phyloP scores from a whole-genome alignment of 2,797 vertebrate species.

The Melanotaenia nigrans region DNA sequence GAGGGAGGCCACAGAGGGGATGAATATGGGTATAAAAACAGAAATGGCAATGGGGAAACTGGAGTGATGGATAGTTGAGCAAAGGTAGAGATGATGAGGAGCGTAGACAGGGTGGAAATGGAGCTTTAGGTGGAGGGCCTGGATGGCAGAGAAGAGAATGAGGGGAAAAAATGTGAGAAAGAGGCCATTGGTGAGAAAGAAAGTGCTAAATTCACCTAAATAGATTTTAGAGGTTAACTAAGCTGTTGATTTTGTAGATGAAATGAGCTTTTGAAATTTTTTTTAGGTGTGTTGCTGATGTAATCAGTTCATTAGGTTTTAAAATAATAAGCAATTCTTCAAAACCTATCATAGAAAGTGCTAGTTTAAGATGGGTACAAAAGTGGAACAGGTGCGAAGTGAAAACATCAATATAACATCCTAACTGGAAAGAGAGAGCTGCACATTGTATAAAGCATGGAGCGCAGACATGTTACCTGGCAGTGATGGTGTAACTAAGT shows the following conservation, averaged over 20 bases:
- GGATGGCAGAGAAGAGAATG: neutral
- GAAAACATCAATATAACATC: conserved; percentile 7
- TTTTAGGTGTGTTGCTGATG: conserved; percentile 5
- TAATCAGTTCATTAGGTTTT: neutral
- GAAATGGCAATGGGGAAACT: conserved; percentile 40
- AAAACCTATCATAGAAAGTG: conserved; percentile 1
- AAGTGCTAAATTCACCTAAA: neutral
- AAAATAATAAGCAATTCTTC: neutral
- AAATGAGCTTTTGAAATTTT: neutral
- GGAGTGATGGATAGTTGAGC: conserved; percentile 56
- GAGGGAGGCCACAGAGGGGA: conserved; percentile 23
- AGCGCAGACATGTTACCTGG: conserved; percentile 15
- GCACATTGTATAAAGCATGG: neutral
- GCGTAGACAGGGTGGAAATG: conserved; percentile 3
- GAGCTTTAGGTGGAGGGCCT: conserved; percentile 2
- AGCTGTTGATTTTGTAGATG: neutral
- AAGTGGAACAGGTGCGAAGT: conserved; percentile 3
- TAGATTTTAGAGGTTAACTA: neutral
- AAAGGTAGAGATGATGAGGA: conserved; percentile 25
- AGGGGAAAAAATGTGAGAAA: conserved; percentile 8
- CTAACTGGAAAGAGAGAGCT: conserved; percentile 11
- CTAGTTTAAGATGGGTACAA: neutral
- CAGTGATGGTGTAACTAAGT: conserved; percentile 27
- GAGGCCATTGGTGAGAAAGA: conserved; percentile 3
- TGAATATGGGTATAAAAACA: conserved; percentile 22